Conservation (phyloP, 2,113 vertebrate genomes). For the Perca flavescens region DNA sequence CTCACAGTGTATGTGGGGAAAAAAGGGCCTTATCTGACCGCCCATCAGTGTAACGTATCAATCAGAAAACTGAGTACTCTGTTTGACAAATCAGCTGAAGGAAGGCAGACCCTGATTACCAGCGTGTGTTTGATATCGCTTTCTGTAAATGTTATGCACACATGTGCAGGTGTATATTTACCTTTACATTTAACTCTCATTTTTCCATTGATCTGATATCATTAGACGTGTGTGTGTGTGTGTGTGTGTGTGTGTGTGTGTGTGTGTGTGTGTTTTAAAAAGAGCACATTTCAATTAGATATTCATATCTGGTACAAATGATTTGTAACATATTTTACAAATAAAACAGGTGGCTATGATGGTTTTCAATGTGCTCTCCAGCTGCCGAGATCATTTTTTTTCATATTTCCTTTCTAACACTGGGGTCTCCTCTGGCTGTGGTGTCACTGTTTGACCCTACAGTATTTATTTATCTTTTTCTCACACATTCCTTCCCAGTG, state of each 20-base stretch:
- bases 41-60: background rate
- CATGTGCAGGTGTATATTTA: conserved; percentile 31
- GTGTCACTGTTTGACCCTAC: conserved; percentile 77
- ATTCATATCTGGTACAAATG: conserved; percentile 28
- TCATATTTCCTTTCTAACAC: conserved; percentile 1
- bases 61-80: background rate
- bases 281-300: background rate
- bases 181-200: background rate
- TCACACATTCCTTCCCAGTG: conserved; percentile 95
- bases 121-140: conserved; percentile 23
- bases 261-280: too few species aligned
- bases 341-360: conserved; percentile 54
- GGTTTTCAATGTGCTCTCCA: conserved; percentile 20
- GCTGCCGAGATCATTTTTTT: conserved; percentile 18
- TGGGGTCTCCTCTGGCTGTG: conserved; percentile 77
- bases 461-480: conserved; percentile 94
- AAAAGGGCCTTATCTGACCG: background rate
- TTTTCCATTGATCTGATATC: background rate
- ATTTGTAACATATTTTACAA: background rate
- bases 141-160: conserved; percentile 13
- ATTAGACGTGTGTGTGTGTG: background rate
- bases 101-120: background rate
- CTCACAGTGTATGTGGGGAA: background rate
- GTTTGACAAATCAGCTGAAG: background rate
- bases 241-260: background rate